Evolutionary conservation across 2,113 vertebrate species (phyloP).

Genomic region (Vidua chalybeata): DNA sequence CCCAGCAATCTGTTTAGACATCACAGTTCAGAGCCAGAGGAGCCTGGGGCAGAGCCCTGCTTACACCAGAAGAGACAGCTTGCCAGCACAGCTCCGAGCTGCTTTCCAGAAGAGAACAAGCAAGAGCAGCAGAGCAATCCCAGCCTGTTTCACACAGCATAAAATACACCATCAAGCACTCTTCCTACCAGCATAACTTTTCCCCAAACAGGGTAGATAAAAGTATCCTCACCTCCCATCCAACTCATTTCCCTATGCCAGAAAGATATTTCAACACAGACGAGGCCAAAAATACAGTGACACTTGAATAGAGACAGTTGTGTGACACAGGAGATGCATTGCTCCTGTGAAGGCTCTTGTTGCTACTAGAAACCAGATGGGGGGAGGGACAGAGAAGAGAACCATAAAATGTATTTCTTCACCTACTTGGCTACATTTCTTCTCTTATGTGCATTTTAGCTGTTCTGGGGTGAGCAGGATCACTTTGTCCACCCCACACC

Average conservation of each 20-base stretch:
- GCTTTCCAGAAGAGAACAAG: neutral
- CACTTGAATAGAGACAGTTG: neutral
- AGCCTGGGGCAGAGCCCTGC: constrained; percentile 4
- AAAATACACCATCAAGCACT: neutral
- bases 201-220: neutral
- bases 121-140: neutral
- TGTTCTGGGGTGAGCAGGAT: neutral
- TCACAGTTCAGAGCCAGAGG: neutral
- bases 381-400: neutral
- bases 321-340: neutral
- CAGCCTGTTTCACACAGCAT: neutral
- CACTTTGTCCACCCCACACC: accelerated
- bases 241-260: neutral
- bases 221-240: neutral
- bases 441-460: neutral
- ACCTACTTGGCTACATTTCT: neutral
- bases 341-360: constrained; percentile 46
- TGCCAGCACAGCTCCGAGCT: neutral
- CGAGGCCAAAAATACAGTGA: neutral
- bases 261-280: neutral
- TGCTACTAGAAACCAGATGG: constrained; percentile 67
- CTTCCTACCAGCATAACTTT: neutral
- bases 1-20: constrained; percentile 24
- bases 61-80: neutral
- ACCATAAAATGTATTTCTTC: constrained; percentile 1